These are phyloP conservation scores for human DNA, from an alignment of 2,113 vertebrate genomes.

Conservation along the genomic window DNA sequence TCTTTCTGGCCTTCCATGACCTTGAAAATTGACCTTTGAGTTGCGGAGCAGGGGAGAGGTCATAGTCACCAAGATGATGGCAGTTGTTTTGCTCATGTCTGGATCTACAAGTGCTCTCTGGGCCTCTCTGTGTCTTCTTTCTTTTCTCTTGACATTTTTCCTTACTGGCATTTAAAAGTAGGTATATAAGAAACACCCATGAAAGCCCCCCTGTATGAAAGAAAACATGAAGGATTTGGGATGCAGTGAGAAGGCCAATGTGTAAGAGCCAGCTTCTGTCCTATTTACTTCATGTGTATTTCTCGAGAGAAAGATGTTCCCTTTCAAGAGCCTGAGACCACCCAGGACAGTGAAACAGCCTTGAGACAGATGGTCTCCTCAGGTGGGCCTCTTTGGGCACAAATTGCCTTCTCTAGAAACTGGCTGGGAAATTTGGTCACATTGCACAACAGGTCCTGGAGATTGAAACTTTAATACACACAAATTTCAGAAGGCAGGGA, in stretches of 20 bases:
- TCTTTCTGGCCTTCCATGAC: neutral
- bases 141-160: neutral
- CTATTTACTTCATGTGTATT: slow-evolving; percentile 21
- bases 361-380: slow-evolving; percentile 49
- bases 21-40: neutral
- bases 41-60: neutral
- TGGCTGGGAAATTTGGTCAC: slow-evolving; percentile 36
- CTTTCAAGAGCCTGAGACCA: slow-evolving; percentile 72
- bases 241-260: neutral
- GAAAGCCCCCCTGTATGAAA: neutral
- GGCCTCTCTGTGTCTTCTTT: neutral
- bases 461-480: slow-evolving; percentile 37
- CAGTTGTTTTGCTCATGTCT: neutral
- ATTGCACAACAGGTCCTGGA: slow-evolving; percentile 40
- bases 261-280: slow-evolving; percentile 31
- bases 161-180: neutral
- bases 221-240: slow-evolving; percentile 17
- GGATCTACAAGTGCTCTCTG: neutral
- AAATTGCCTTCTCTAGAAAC: slow-evolving; percentile 48
- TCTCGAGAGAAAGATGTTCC: slow-evolving; percentile 66
- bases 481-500: neutral
- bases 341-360: slow-evolving; percentile 62
- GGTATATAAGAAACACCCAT: neutral
- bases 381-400: neutral
- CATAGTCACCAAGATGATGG: neutral